These are phyloP conservation scores for Oceanodroma leucorhoa DNA, from an alignment of 2,797 vertebrate species.

Conservation along the genomic window DNA sequence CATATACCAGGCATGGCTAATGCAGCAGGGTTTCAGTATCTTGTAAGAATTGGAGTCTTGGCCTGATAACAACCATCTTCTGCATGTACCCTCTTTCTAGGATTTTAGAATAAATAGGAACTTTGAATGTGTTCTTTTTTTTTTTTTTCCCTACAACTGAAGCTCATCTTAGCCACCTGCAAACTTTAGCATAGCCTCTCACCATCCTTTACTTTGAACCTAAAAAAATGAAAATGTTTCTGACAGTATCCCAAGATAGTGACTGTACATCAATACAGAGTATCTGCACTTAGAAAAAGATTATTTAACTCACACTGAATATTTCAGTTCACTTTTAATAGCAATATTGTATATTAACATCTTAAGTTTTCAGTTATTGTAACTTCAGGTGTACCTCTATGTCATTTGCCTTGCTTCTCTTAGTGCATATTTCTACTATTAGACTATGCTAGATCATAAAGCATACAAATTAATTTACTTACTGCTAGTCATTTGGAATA, in stretches of 20 bases:
- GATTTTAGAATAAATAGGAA: neutral
- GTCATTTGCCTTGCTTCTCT: neutral
- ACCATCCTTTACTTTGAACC: neutral
- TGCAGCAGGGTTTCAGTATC: neutral
- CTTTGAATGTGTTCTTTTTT: neutral
- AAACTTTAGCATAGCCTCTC: neutral
- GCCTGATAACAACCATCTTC: neutral
- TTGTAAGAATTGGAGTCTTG: neutral
- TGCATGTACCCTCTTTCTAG: neutral
- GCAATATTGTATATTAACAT: neutral
- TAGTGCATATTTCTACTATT: neutral
- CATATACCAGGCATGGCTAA: neutral
- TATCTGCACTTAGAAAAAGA: neutral
- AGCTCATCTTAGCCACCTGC: neutral
- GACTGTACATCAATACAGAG: neutral
- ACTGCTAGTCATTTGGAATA: neutral
- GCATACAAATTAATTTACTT: neutral
- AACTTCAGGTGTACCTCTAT: neutral
- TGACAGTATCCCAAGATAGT: neutral
- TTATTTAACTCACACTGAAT: neutral
- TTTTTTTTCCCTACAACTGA: neutral
- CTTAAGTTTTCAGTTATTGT: neutral
- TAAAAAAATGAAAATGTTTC: neutral
- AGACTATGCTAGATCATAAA: neutral
- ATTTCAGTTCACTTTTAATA: neutral